Conservation (phyloP, 2,113 vertebrate species). For the Ceyx cyanopectus region DNA sequence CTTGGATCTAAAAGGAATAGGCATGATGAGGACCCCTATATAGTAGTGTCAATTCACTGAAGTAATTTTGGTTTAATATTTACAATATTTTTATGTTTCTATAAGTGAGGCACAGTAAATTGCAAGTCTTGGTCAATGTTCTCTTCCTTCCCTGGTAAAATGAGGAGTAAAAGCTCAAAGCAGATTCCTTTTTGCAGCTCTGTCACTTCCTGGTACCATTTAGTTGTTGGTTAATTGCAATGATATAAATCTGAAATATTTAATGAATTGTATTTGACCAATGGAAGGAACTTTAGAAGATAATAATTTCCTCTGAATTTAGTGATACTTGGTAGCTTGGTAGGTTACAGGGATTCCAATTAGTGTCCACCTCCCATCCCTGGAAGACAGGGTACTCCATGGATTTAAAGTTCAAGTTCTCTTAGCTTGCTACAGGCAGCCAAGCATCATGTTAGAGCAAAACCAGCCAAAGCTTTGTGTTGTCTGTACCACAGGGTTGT, state of each 20-base stretch:
- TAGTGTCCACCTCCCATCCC: not conserved
- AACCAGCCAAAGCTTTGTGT: not conserved
- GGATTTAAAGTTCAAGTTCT: not conserved
- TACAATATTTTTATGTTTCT: too few species aligned
- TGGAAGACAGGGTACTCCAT: not conserved
- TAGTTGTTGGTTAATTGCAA: not conserved
- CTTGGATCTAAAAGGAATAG: not conserved
- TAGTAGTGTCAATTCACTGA: rapidly evolving
- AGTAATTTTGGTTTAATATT: not conserved
- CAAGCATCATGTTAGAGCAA: not conserved
- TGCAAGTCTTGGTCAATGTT: not conserved
- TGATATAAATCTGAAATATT: not conserved
- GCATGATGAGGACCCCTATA: not conserved
- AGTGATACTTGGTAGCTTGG: not conserved
- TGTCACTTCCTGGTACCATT: not conserved
- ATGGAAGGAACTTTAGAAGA: not conserved
- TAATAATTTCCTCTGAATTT: not conserved
- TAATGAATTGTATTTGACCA: not conserved
- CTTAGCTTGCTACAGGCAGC: not conserved
- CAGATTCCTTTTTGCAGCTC: not conserved
- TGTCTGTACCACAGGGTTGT: not conserved
- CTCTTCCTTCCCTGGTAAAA: not conserved
- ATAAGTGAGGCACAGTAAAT: not conserved
- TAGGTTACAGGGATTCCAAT: not conserved
- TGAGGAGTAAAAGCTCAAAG: not conserved